Evolutionary conservation across 2,888 invertebrate species (phyloP).

Genomic region (Coenonympha glycerion): DNA sequence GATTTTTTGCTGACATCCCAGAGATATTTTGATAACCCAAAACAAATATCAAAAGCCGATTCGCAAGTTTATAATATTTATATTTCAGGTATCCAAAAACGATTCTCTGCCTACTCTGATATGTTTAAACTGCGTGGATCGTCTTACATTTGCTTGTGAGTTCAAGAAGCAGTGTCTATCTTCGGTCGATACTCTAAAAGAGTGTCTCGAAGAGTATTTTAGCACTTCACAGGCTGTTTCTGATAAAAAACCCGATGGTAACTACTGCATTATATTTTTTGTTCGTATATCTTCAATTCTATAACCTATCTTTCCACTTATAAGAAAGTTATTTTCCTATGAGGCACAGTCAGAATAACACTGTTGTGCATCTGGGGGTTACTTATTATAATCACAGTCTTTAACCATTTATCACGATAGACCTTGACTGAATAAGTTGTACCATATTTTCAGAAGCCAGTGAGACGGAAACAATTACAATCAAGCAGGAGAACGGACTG

Average conservation of each 20-base stretch:
- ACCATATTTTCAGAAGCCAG: conserved; percentile 32
- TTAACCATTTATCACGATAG: too few species aligned
- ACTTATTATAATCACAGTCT: too few species aligned
- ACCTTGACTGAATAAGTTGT: too few species aligned
- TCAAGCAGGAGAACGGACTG: conserved; percentile 71
- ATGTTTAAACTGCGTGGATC: conserved; percentile 69
- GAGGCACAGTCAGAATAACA: too few species aligned
- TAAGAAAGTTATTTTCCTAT: too few species aligned
- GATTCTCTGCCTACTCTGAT: conserved; percentile 69
- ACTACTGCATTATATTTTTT: too few species aligned
- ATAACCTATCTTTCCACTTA: too few species aligned
- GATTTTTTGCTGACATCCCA: conserved; percentile 70
- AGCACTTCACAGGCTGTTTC: conserved; percentile 57
- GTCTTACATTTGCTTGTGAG: conserved; percentile 65
- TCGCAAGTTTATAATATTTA: conserved; percentile 19
- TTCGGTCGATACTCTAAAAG: conserved; percentile 67
- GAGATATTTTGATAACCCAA: conserved; percentile 37
- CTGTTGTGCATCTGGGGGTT: too few species aligned
- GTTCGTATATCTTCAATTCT: too few species aligned
- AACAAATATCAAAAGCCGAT: too few species aligned
- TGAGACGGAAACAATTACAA: conserved; percentile 70
- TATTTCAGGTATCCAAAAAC: conserved; percentile 55
- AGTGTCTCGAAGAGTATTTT: conserved; percentile 67
- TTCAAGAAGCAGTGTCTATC: conserved; percentile 70
- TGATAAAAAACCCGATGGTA: conserved; percentile 45